phyloP scores from a whole-genome alignment of 2,113 vertebrate genomes.

The Orientallactaga bullata region DNA sequence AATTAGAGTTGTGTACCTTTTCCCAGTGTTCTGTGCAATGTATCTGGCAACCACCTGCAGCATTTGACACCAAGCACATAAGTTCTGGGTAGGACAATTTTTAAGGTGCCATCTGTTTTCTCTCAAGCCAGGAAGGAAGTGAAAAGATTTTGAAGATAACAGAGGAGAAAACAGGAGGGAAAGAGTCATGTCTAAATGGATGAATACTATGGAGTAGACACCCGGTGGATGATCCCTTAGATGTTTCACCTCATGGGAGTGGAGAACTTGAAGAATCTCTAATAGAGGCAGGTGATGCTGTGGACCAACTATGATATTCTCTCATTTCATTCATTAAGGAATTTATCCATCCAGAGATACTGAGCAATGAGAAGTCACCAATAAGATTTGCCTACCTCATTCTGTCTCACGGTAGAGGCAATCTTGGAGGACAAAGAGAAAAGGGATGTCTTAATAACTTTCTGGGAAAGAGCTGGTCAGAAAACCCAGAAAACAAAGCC shows the following conservation, averaged over 20 bases:
- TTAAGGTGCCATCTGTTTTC: conserved; percentile 78
- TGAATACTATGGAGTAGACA: conserved; percentile 71
- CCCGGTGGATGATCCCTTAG: background rate
- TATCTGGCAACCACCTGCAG: conserved; percentile 72
- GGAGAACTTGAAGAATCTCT: background rate
- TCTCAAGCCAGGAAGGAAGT: conserved; percentile 57
- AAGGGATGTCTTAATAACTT: background rate
- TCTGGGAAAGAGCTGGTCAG: background rate
- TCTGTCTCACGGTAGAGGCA: background rate
- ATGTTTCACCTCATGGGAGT: background rate
- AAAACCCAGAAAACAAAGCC: background rate
- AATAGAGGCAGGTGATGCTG: background rate
- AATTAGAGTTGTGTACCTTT: background rate
- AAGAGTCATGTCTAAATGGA: conserved; percentile 71
- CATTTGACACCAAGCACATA: conserved; percentile 77
- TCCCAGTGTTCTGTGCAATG: background rate
- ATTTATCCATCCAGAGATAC: background rate
- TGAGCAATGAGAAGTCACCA: background rate
- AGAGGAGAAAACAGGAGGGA: too few relatives aligned
- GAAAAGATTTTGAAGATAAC: background rate
- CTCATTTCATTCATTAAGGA: background rate
- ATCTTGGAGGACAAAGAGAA: background rate
- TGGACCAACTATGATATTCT: background rate
- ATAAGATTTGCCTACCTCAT: background rate
- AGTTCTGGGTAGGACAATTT: conserved; percentile 79